These are phyloP conservation scores for Nautilus pompilius DNA, from an alignment of 1,140 invertebrate genomes.

Conservation along the genomic window DNA sequence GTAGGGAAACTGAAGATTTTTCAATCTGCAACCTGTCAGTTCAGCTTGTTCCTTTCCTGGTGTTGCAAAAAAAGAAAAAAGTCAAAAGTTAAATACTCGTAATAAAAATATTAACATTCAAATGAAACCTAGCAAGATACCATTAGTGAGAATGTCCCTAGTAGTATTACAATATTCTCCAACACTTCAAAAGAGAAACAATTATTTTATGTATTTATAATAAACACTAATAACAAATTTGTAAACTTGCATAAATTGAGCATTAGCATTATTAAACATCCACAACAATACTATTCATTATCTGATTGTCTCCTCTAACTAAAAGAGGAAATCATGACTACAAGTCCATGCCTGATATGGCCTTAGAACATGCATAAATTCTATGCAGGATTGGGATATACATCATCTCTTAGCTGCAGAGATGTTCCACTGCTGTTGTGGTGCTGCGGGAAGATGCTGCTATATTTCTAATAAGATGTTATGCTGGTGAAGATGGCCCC, in stretches of 20 bases:
- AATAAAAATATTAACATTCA: background rate
- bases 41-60: conserved; percentile 79
- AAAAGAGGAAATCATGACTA: too few relatives aligned
- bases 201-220: background rate
- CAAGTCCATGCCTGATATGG: too few relatives aligned
- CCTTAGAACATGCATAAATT: too few relatives aligned
- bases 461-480: too few relatives aligned
- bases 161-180: background rate
- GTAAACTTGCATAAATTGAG: background rate
- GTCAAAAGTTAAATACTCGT: background rate
- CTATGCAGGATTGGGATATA: too few relatives aligned
- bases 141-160: background rate
- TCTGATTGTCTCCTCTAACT: too few relatives aligned
- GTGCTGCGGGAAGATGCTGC: too few relatives aligned
- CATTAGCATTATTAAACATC: too few relatives aligned
- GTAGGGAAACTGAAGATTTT: conserved; percentile 74
- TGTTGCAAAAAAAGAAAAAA: conserved; percentile 20
- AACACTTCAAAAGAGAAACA: background rate
- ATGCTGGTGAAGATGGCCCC: too few relatives aligned
- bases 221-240: background rate
- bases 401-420: too few relatives aligned
- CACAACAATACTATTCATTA: too few relatives aligned
- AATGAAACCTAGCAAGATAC: background rate
- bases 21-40: conserved; percentile 67
- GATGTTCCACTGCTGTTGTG: too few relatives aligned